Evolutionary conservation across 2,113 vertebrate species (phyloP).

Genomic region (Amblyopsis rosae): DNA sequence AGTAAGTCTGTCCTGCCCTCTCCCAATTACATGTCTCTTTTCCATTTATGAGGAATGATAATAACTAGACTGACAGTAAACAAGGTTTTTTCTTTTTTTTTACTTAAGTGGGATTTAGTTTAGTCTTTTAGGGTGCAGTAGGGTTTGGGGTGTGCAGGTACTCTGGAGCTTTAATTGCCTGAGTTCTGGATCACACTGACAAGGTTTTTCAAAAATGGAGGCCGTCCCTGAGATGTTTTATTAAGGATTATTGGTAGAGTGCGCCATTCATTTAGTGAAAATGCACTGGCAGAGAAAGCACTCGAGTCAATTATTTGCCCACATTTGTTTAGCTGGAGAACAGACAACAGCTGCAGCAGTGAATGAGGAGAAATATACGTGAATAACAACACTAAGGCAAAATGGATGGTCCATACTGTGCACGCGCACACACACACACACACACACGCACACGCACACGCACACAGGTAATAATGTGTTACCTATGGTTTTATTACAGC

Average conservation of each 20-base stretch:
- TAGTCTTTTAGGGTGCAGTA: not conserved
- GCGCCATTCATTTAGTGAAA: constrained; percentile 29
- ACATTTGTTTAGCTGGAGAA: constrained; percentile 34
- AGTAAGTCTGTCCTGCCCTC: constrained; percentile 7
- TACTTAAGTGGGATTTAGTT: not conserved
- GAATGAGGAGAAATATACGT: constrained; percentile 20
- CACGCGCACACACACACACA: not conserved
- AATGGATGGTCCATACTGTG: not conserved
- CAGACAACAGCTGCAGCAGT: constrained; percentile 38
- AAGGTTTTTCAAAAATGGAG: not conserved
- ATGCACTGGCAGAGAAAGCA: constrained; percentile 22
- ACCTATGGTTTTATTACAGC: too few relatives aligned
- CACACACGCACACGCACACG: too few relatives aligned
- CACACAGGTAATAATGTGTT: too few relatives aligned
- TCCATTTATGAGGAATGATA: constrained; percentile 10
- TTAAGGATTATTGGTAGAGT: constrained; percentile 12
- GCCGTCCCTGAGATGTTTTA: constrained; percentile 5
- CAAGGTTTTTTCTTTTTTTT: not conserved
- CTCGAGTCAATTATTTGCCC: constrained; percentile 46
- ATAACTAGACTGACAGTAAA: not conserved
- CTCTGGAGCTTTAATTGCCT: not conserved
- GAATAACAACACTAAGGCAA: not conserved
- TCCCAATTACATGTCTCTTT: not conserved
- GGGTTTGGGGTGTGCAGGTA: not conserved
- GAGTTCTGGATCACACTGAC: not conserved